Conservation (phyloP, 2,888 invertebrate species). For the Pterobdella sp. region DNA sequence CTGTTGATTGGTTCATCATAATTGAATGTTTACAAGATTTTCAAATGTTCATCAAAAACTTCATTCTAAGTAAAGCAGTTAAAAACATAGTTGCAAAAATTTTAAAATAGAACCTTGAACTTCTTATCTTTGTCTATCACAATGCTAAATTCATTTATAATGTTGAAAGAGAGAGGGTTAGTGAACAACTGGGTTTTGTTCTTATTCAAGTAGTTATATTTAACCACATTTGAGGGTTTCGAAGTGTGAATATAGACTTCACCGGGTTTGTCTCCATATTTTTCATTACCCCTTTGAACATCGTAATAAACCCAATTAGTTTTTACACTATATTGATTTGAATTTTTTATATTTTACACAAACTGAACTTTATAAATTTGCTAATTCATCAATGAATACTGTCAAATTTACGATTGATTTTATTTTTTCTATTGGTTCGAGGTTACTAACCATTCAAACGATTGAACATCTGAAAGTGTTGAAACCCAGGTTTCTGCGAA, state of each 20-base stretch:
- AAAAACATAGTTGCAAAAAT: background rate
- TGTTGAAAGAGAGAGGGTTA: background rate
- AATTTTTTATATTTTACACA: too few species aligned
- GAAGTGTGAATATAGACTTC: constrained; percentile 11
- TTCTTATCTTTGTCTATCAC: background rate
- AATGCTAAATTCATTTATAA: background rate
- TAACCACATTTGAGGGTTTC: background rate
- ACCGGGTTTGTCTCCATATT: background rate
- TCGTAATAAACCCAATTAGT: too few species aligned
- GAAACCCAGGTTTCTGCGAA: background rate
- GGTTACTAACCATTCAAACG: background rate
- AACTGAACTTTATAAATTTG: too few species aligned
- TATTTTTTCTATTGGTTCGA: too few species aligned
- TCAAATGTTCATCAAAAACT: background rate
- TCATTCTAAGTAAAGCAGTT: background rate
- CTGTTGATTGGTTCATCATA: background rate
- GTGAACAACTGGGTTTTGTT: background rate
- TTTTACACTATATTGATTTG: too few species aligned
- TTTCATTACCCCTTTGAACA: constrained; percentile 5
- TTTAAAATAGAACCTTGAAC: background rate
- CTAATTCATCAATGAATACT: too few species aligned
- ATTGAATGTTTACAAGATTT: background rate
- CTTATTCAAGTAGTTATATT: constrained; percentile 11
- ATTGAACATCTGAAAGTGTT: background rate
- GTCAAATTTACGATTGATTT: too few species aligned